These are phyloP conservation scores for Temnothorax ravouxi DNA, from an alignment of 2,888 invertebrate species.

Conservation along the genomic window DNA sequence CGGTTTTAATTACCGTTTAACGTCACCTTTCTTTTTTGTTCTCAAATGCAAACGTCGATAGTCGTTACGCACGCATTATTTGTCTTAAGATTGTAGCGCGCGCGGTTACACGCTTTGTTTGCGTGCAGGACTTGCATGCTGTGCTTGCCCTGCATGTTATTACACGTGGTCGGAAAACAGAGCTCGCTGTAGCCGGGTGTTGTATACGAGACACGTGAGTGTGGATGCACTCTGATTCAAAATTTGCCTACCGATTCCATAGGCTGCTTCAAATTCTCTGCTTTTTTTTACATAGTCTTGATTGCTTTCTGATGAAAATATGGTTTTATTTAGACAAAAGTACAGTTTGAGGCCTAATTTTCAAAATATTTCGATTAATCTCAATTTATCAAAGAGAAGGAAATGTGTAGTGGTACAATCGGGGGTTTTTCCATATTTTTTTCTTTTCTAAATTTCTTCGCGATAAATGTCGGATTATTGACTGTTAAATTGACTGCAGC, in stretches of 20 bases:
- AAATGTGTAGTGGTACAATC: too few relatives aligned
- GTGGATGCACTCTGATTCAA: not conserved
- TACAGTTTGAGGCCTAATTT: not conserved
- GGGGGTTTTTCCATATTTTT: not conserved
- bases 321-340: not conserved
- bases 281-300: not conserved
- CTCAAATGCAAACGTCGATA: not conserved
- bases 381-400: not conserved
- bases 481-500: conserved; percentile 39
- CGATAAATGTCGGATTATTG: conserved; percentile 46
- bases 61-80: conserved; percentile 9
- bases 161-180: conserved; percentile 9
- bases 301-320: not conserved
- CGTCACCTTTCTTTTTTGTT: not conserved
- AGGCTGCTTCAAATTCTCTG: not conserved
- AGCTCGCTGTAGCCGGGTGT: not conserved
- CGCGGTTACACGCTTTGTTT: not conserved
- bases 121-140: conserved; percentile 1
- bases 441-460: not conserved
- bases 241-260: not conserved
- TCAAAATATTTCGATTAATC: not conserved
- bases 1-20: not conserved
- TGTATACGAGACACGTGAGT: not conserved
- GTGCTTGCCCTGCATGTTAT: conserved; percentile 5
- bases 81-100: conserved; percentile 1